These are phyloP conservation scores for Apodemia hepburni DNA, from an alignment of 2,888 invertebrate species.

Conservation along the genomic window DNA sequence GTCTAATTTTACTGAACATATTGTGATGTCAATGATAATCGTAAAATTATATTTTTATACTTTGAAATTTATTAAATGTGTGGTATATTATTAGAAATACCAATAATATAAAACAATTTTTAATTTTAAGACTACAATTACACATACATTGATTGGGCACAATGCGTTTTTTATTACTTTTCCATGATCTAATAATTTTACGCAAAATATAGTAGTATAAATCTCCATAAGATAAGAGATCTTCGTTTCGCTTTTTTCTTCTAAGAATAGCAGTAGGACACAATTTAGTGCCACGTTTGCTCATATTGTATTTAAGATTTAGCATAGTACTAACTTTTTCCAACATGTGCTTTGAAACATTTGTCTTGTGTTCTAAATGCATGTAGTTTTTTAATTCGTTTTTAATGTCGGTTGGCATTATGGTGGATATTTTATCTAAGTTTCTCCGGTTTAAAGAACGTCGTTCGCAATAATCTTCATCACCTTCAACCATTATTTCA, in stretches of 20 bases:
- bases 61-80: neutral
- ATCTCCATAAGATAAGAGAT: conserved; percentile 39
- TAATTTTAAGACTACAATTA: conserved; percentile 28
- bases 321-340: neutral
- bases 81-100: conserved; percentile 27
- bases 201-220: conserved; percentile 41
- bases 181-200: conserved; percentile 38
- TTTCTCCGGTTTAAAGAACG: conserved; percentile 53
- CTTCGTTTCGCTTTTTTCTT: conserved; percentile 22
- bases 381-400: neutral
- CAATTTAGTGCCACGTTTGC: neutral
- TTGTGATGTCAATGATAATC: conserved; percentile 16
- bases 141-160: conserved; percentile 30
- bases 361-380: neutral
- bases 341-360: neutral
- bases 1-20: conserved; percentile 1
- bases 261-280: conserved; percentile 15
- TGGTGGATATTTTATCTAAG: conserved; percentile 32
- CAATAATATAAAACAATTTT: conserved; percentile 25
- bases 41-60: neutral
- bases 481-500: conserved; percentile 33
- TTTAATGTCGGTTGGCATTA: conserved; percentile 24
- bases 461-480: conserved; percentile 68
- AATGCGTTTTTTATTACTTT: conserved; percentile 29
- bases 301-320: conserved; percentile 4